Base-by-base conservation (phyloP, 2,888 invertebrate genomes). In the Mechanitis messenoides region DNA sequence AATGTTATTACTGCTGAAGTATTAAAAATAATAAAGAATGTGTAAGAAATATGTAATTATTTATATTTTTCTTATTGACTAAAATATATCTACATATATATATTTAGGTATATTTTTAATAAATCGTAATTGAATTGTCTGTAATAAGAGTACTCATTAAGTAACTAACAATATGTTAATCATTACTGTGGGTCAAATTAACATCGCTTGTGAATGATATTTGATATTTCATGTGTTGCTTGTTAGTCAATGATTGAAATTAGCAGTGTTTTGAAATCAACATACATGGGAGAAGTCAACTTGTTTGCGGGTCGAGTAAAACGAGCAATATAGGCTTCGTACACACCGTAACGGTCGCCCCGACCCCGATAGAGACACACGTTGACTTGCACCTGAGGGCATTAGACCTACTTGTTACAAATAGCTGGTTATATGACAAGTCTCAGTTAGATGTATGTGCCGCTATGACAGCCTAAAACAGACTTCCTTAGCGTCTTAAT, bases 271-370 rank as follows among this genome's bases (percentile, higher is more conserved):
- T 33, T 53, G 47, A 45, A 42, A 45, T 59, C 45, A 45, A 59
- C 59, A 33, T 56, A 59, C 56, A 35, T 53, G 56, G 35, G 33
- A 62, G 63, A 62, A 64, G 20, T 50, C 61, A 63, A 61, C 59
- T 57, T 61, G 60, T 66, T 60, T 54, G 55, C 50, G 62, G 20
- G 56, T 50, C 60, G 50, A 55, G 57, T 33, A 54, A 53, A 63
- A 57, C 50, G 31, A n/a, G 46, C 57, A 53, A 60, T 58, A 56
- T 59, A 60, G 55, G 53, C 61, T 58, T 57, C 50, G 58, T 61
- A 63, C 63, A 66, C 62, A 65, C 60, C 72, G 75, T 83, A 84
- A 81, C 83, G 79, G 80, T 74, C 72, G 72, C 66, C 62, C 60
- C 74, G 80, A 77, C 78, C 81, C 74, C 74, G 74, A 76, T 76